These are phyloP conservation scores for Tor tambroides DNA, from an alignment of 2,113 vertebrate genomes.

Conservation along the genomic window DNA sequence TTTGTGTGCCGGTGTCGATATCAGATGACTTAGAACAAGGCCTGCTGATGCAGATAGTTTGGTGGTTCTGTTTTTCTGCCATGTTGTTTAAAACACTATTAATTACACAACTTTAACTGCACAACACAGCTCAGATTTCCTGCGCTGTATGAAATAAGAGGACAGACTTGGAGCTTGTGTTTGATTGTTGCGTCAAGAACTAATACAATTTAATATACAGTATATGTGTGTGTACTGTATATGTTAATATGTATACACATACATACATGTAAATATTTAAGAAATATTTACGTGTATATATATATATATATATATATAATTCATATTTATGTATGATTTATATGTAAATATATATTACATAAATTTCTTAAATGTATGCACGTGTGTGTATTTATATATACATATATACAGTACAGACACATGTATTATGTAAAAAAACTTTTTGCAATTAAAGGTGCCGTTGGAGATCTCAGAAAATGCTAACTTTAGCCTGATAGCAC, in stretches of 20 bases:
- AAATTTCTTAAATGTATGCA: not conserved
- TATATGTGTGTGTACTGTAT: too few relatives aligned
- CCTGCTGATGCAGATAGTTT: not conserved
- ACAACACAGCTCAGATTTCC: not conserved
- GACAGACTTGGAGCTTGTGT: not conserved
- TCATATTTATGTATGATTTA: too few relatives aligned
- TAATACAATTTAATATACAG: not conserved
- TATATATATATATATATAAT: too few relatives aligned
- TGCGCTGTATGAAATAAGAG: not conserved
- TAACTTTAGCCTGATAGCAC: too few relatives aligned
- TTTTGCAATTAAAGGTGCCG: too few relatives aligned
- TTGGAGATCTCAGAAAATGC: too few relatives aligned
- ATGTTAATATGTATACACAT: too few relatives aligned
- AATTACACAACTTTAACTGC: not conserved
- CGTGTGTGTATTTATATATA: not conserved
- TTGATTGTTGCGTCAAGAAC: not conserved
- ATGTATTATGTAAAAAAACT: too few relatives aligned
- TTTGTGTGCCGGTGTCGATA: not conserved
- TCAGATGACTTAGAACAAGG: not conserved
- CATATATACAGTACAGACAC: too few relatives aligned
- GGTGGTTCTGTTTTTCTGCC: not conserved
- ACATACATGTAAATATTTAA: too few relatives aligned
- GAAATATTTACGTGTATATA: too few relatives aligned
- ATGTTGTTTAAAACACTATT: not conserved
- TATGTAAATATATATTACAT: too few relatives aligned